Percentiles rank a stretch among this genome's conserved stretches.
Evolutionary conservation across 2,113 vertebrate species (phyloP).

Genomic region (Pavo muticus): DNA sequence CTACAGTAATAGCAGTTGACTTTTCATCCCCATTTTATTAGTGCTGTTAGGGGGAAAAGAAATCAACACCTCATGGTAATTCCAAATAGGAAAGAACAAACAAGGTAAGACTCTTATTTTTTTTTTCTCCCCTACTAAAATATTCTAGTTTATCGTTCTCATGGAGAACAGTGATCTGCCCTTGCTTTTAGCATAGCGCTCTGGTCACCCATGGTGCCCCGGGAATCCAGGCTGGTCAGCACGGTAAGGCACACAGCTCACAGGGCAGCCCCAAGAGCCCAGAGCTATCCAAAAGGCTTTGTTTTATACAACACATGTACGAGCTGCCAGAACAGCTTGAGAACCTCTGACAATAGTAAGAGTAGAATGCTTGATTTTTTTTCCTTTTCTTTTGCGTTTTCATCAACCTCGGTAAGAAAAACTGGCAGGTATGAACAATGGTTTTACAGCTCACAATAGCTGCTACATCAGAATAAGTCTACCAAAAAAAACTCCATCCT

Average conservation of each 20-base stretch:
- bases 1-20: not conserved
- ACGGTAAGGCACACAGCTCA: not conserved
- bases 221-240: not conserved
- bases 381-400: not conserved
- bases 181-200: not conserved
- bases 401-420: not conserved
- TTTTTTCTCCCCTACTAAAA: not conserved
- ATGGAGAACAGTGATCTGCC: not conserved
- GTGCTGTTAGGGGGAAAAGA: not conserved
- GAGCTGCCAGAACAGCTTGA: not conserved
- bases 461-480: not conserved
- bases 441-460: not conserved
- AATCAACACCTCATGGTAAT: not conserved
- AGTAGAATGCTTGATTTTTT: not conserved
- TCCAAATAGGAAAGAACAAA: not conserved
- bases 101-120: not conserved
- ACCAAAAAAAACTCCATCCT: not conserved
- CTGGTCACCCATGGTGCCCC: not conserved
- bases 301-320: not conserved
- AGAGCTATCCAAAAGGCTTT: not conserved
- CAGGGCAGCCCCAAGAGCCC: not conserved
- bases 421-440: not conserved
- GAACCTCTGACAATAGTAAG: not conserved
- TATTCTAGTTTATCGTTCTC: not conserved
- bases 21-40: conserved; percentile 27